Evolutionary conservation across 2,797 vertebrate genomes (phyloP), one percentile per base, ranked within the genome.

Genomic region (Molossus molossus): DNA sequence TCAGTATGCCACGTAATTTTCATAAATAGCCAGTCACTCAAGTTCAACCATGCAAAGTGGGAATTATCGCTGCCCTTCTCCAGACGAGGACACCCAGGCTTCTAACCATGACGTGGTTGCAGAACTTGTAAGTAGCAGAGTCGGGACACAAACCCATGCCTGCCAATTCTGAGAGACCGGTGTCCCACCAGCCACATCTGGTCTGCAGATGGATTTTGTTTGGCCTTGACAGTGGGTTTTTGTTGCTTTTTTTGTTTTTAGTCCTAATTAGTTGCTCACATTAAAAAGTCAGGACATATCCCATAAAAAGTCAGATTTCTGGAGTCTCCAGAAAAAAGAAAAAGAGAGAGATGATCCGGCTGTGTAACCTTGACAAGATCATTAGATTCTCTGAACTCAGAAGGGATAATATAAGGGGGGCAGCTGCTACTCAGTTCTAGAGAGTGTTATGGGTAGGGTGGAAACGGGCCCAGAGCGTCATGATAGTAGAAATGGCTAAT

Each of bases 201-300:
- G 50, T 60, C 91, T 40, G 62, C 84, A 95, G 67, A 91, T 94
- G 93, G 67, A 13, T 37, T 89, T 60, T 79, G 13, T 84, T 92
- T 95, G 64, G 72, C 53, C 48, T 67, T 20, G 50, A 40, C 40
- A 25, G 55, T 81, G 73, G 60, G 7, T 65, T 92, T 91, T 45
- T 40, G 33, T 89, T 75, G 29, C n/a, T 65, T 48, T 76, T 83
- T 25, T 33, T 70, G n/a, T 65, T 90, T 91, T 60, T 37, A 75
- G 65, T 84, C 14, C 67, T 80, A 83, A 91, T 95, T 94, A 92
- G 72, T 89, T 86, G 65, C 70, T 94, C 81, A 62, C 90, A 82
- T 90, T 77, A 82, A 89, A 85, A 96, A 21, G 23, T 85, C 57
- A 70, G 50, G 40, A 67, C 37, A 84, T 29, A 40, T 72, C 25